Base-by-base conservation (phyloP, 2,888 invertebrate species). In the Zygaena filipendulae region DNA sequence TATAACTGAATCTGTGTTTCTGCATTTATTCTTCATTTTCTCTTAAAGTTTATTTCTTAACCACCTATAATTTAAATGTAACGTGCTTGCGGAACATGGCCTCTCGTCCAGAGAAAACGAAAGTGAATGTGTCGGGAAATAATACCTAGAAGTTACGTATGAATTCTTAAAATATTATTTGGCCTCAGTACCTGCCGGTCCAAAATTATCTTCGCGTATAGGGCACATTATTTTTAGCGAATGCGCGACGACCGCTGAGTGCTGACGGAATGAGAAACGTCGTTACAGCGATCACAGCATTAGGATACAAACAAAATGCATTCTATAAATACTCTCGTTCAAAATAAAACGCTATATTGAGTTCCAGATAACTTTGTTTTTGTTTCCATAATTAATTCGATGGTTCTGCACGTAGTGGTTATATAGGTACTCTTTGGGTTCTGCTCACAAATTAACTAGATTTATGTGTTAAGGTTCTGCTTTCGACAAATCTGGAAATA, bases 161-260 rank as follows among this genome's bases (percentile, higher is more conserved):
- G 47, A 45, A 52, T 46, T 54, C 56, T 55, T 52, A 60, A 59
- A 68, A 63, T 67, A 61, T 63, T 56, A 56, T 47, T 63, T 59
- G 63, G 62, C 67, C 49, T 47, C 51, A 49, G 55, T 63, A 64
- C 61, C 71, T 69, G 68, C 52, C 43, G 40, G 36, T 59, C 71
- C 63, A 69, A 64, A 63, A 56, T 59, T 67, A 68, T 51, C 59
- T 47, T 52, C 52, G 50, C 52, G 58, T 52, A 61, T 48, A 60
- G 40, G 67, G 67, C 58, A 66, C 64, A 70, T 71, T 75, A 75
- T 75, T 69, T 71, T 66, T 72, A 74, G 72, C 58, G 39, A 47
- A 52, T 55, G 52, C 49, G 53, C 52, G 51, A 48, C 53, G 48
- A 51, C n/a, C n/a, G n/a, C n/a, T n/a, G n/a, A n/a, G n/a, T n/a